Evolutionary conservation across 2,888 invertebrate species (phyloP), one percentile per base, ranked within the genome.

Genomic region (Ecdyonurus torrentis): DNA sequence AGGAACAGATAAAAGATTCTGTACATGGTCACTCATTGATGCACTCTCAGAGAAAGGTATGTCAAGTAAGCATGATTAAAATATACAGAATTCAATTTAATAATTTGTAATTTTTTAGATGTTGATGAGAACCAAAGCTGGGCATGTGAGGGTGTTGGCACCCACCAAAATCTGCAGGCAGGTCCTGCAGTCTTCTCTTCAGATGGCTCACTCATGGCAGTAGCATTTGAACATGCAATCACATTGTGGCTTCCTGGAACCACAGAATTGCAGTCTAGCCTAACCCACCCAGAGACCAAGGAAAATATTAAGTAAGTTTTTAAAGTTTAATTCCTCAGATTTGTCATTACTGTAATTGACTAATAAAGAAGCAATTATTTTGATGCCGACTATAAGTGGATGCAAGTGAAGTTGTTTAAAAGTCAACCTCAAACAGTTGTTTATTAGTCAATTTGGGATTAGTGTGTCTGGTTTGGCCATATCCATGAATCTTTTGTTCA

Each of bases 201-300:
- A 64, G 90, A 91, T 73, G 88, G 88, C n/a, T 87, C 89, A 0
- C 71, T 89, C 23, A 70, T 91, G 55, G 87, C 83, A 2, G 84
- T 86, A 18, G 82, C 82, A 10, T 90, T 85, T 74, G 82, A 78
- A 25, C 76, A 81, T 23, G 79, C 80, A 7, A 71, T 89, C 59
- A 89, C 89, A 1, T 73, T 87, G 23, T 91, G 88, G 84, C 78
- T 80, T 66, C 80, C 85, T 0, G 80, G 82, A 59, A 76, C 76
- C 1, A 77, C 80, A 64, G 76, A 79, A 60, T 69, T 85, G n/a
- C 80, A 81, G 69, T 78, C 80, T 62, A 80, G 81, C 1, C 72
- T 86, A 53, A 73, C 77, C 7, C 76, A 80, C 67, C 71, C 71
- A 62, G 66, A 68, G 37, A 59, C 69, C 10, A 72, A 68, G 18